A percentile compares a stretch with the other conserved stretches of the same genome.
phyloP scores from a whole-genome alignment of 2,113 vertebrate genomes.

The Saccopteryx leptura region DNA sequence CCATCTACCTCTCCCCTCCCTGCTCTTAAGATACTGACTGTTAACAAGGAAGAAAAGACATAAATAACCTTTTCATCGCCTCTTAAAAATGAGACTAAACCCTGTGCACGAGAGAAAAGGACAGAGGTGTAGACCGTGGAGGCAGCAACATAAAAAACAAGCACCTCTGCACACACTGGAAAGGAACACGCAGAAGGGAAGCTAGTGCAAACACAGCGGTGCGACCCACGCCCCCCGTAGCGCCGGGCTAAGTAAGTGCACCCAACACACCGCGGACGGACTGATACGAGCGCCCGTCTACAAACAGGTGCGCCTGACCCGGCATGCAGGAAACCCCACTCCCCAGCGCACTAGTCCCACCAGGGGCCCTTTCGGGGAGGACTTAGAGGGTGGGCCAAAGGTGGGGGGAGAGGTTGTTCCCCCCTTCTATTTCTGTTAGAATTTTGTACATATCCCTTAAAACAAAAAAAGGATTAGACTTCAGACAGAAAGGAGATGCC shows the following conservation, averaged over 20 bases:
- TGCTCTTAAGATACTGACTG: not conserved
- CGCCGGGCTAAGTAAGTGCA: not conserved
- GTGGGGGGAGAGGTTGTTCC: not conserved
- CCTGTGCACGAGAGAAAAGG: not conserved
- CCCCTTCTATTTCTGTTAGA: not conserved
- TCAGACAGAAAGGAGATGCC: not conserved
- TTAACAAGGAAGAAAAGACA: slow-evolving; percentile 34
- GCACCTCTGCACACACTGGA: not conserved
- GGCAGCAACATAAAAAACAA: not conserved
- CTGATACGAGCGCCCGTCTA: not conserved
- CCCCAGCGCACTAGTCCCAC: not conserved
- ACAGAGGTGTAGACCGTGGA: not conserved
- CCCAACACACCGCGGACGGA: not conserved
- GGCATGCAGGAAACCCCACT: not conserved
- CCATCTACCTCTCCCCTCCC: not conserved
- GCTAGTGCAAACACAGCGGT: not conserved
- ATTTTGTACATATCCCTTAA: not conserved
- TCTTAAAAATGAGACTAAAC: not conserved
- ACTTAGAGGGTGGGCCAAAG: not conserved
- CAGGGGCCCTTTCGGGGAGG: not conserved
- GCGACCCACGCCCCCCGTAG: not conserved
- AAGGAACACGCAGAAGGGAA: not conserved
- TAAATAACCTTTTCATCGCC: not conserved
- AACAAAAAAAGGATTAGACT: not conserved
- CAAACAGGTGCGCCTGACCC: not conserved